Base-by-base conservation (phyloP, 1,140 invertebrate species). In the Drosophila oshimai region DNA sequence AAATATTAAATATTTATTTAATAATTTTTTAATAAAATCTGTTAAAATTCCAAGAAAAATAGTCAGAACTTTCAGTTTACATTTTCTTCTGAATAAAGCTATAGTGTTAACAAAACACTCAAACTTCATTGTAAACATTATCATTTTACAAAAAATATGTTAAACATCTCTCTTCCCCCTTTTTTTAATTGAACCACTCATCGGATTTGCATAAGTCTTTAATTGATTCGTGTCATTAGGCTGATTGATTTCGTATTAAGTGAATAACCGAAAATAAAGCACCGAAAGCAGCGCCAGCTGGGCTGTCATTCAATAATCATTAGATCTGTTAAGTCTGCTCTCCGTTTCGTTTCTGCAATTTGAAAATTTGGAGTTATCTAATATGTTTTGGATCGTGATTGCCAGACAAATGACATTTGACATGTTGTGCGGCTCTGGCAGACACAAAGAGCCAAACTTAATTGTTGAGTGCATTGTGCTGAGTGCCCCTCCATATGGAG, bases 371-470 rank as follows among this genome's bases (percentile, higher is more conserved):
- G 44, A 72, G 68, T 84, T 84, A 86, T 81, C 83, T 74, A 88
- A 87, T 74, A 69, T 39, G 46, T 47, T 70, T 70, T 37, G 60
- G 57, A 78, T 83, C 78, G 80, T 80, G 62, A 79, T 74, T 79
- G 72, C 53, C 51, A 53, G 53, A 72, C 76, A 86, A 87, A 86
- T 87, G 83, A 86, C 81, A 88, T 86, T 86, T 86, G 81, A 86
- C 81, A 86, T 86, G 83, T 86, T 86, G 58, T 79, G 65, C 51
- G 75, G 75, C 46, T 68, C 54, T 29, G 39, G 10, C 44, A 34
- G 17, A 33, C 15, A 20, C 33, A 44, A 28, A 41, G 67, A 67
- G 42, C 24, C 62, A 13, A 50, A 28, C 68, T 61, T 80, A 60
- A 58, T 78, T 51, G 60, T 51, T 37, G 22, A 12, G 26, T 47